Evolutionary conservation across 2,888 invertebrate species (phyloP), one percentile per base, ranked within the genome.

Genomic region (Orchesella flavescens): DNA sequence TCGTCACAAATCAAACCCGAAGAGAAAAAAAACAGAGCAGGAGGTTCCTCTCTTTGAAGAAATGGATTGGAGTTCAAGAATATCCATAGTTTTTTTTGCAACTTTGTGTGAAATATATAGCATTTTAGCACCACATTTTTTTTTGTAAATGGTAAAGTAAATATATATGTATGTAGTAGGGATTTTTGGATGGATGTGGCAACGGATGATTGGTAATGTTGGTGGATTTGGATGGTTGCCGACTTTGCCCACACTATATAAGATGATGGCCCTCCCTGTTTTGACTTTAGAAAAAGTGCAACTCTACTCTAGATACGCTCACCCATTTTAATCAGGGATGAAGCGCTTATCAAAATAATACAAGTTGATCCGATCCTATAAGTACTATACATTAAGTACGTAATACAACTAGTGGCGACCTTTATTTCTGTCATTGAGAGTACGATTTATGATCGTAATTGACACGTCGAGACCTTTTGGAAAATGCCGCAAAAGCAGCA

Each of bases 391-490:
- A 34, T 7, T n/a, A 34, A 34, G 34, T 34, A 34, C 7, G 3
- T 34, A 34, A 7, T 34, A 34, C 34, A 34, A 34, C 57, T 57
- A 34, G n/a, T 59, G 23, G 63, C 55, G 75, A 76, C 75, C 75
- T 76, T 76, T 73, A 19, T 24, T 23, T 55, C 57, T 71, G 71
- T 57, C 55, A 71, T 34, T 69, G 69, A 44, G 66, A 69, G 66
- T 66, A 49, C 69, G 57, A 73, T 73, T 73, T 73, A 73, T 66
- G 66, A 61, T 57, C 44, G 59, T 73, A 80, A 80, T 80, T 80
- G 73, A 80, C 80, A 80, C 80, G 44, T 73, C 57, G 46, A 73
- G 82, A 82, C 81, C 81, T 82, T 82, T 76, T 34, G 23, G 63
- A 53, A 76, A 82, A 82, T 82, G 75, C 71, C 75, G 81, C 53